These are phyloP conservation scores for Nautilus pompilius DNA, from an alignment of 1,140 invertebrate genomes.

Conservation along the genomic window DNA sequence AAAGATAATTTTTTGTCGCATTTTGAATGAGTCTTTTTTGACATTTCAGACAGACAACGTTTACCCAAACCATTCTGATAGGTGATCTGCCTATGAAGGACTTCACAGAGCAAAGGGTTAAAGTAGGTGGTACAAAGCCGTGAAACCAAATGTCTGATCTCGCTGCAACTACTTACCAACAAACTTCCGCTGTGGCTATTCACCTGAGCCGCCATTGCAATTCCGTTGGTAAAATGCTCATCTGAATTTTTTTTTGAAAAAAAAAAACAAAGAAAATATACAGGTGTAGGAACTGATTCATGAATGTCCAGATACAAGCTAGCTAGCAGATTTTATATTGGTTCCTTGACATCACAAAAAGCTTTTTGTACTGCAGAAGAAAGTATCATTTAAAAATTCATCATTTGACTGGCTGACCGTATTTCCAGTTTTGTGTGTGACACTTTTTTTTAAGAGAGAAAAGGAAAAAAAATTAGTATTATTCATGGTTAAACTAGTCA, in stretches of 20 bases:
- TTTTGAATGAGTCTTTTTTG: neutral
- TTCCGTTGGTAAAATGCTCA: constrained; percentile 3
- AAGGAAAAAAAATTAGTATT: no score
- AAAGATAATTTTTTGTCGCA: neutral
- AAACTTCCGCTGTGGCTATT: constrained; percentile 11
- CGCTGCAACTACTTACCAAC: constrained; percentile 9
- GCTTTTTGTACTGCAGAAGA: neutral
- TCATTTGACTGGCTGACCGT: neutral
- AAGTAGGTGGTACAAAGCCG: neutral
- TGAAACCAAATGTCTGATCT: neutral
- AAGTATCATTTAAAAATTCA: neutral
- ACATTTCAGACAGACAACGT: neutral
- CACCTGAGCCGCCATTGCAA: constrained; percentile 1
- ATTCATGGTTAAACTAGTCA: no score
- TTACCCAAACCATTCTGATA: neutral
- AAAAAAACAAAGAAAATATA: no score
- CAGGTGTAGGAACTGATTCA: neutral
- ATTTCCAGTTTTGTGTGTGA: no score
- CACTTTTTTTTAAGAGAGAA: no score
- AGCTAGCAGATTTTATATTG: neutral
- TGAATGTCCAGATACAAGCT: neutral
- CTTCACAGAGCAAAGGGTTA: neutral
- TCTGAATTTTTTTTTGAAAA: no score
- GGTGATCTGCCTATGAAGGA: no score
- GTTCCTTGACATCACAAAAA: neutral